These are phyloP conservation scores for Trochalopteron elliotii DNA, from an alignment of 2,113 vertebrate genomes.

Conservation along the genomic window DNA sequence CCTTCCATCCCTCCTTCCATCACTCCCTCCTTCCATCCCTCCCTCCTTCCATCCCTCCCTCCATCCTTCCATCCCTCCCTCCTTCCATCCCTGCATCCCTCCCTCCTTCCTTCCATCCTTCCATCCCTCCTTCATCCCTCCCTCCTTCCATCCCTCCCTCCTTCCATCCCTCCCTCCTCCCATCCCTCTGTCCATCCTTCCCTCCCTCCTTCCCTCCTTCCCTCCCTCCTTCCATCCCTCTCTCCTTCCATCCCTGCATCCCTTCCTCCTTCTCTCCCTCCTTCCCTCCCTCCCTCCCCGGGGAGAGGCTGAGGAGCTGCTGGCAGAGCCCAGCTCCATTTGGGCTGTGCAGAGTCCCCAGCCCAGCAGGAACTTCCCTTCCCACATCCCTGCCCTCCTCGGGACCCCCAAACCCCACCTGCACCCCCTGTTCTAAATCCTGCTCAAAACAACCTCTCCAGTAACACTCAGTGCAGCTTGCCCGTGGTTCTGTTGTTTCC, in stretches of 20 bases:
- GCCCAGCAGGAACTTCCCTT: background rate
- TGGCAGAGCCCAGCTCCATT: background rate
- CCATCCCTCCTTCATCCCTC: too few species aligned
- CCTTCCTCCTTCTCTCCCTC: background rate
- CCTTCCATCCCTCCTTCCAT: background rate
- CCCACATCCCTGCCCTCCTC: background rate
- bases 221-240: background rate
- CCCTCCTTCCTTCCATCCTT: background rate
- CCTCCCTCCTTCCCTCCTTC: background rate
- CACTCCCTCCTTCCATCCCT: background rate
- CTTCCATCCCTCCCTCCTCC: too few species aligned
- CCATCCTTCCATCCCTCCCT: too few species aligned
- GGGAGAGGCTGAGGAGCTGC: background rate
- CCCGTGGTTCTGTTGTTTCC: background rate
- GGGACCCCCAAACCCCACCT: background rate
- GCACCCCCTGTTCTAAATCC: rapidly evolving
- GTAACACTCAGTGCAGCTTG: background rate
- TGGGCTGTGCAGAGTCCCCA: background rate
- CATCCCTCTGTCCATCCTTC: background rate
- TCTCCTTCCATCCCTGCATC: background rate
- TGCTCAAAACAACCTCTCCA: background rate
- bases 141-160: background rate
- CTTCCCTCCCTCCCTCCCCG: background rate
- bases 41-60: background rate
- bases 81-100: background rate